Evolutionary conservation across 2,797 vertebrate genomes (phyloP), one percentile per base, ranked within the genome.

Genomic region (Enteromius fasciolatus): DNA sequence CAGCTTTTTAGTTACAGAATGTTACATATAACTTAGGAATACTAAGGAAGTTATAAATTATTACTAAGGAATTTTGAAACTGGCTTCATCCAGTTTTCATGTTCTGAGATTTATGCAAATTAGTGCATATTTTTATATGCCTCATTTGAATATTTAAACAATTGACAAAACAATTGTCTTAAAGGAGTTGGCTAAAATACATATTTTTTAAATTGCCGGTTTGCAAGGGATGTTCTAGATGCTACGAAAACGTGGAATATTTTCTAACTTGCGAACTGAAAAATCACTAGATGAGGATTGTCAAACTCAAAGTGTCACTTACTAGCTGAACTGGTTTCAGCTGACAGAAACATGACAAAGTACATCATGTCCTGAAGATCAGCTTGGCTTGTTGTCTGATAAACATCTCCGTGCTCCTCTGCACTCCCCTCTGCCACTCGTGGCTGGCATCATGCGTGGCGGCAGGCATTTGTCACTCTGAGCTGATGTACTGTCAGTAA

Each of bases 381-480:
- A 74, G 57, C 82, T 80, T 70, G 80, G 83, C 90, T 90, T 90
- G 90, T 90, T 92, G 89, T 90, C 81, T 92, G 89, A 87, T 88
- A 87, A 87, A 89, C 85, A 87, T 89, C 86, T 73, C 74, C 44
- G 75, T 83, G 75, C 82, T 85, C 64, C 85, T 36, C 28, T 50
- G 63, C 50, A 2, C 57, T 66, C 54, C 82, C 84, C 86, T 88
- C 67, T 84, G 83, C 87, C 92, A 91, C 90, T 91, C 86, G 77
- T 90, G 91, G 90, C 90, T 92, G 91, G 90, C 93, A 90, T 91
- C 88, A 88, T 91, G 88, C 85, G 81, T 88, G 89, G 91, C 87
- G 88, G 91, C 92, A 86, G 80, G 73, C 91, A 91, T 93, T 93
- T 94, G 92, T 93, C 92, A 84, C 89, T 81, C 92, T 73, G 83